Evolutionary conservation across 2,113 vertebrate genomes (phyloP), one percentile per base, ranked within the genome.

Genomic region (Falcunculus frontatus): DNA sequence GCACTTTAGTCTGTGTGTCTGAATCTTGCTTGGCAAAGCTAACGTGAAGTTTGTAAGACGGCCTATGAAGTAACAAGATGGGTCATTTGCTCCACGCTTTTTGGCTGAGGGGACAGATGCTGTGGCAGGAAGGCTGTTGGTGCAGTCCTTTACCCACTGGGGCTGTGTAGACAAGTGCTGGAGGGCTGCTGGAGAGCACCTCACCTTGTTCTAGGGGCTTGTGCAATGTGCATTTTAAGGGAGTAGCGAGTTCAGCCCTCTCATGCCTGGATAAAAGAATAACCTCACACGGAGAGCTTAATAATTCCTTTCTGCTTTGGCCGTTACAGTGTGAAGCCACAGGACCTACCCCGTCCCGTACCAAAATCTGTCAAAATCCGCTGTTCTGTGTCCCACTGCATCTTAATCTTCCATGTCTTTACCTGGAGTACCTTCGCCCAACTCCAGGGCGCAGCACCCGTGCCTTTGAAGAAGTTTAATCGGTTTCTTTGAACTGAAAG

Each of bases 261-360:
- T 3, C 27, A 1, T 30, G 16, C n/a, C 32, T 32, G 35, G 33
- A 4, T 44, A 15, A 42, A 91, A 77, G 25, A 84, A 50, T 25
- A 50, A 64, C 19, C 26, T 76, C 16, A 49, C 25, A 39, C 55
- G 32, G 13, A 69, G 25, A 65, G 21, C 25, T 16, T 69, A 2
- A 25, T 69, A 2, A 25, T 72, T 91, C 84, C 49, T 77, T 37
- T n/a, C 49, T 73, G 16, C 55, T 59, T 57, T 16, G 65, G 39
- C 21, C 0, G 0, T 52, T 26, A 1, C 0, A 5, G 7, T 14
- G 10, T 60, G 65, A 60, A 47, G 19, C 73, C 32, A 13, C 35
- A 35, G 56, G 57, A 60, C 30, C 41, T 10, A 33, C 33, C 10
- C 4, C 12, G 5, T 81, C 21, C 73, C 1, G 0, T 37, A 64